A percentile compares a stretch with the other conserved stretches of the same genome.
Evolutionary conservation across 2,113 vertebrate species (phyloP).

Genomic region (Ginglymostoma cirratum): DNA sequence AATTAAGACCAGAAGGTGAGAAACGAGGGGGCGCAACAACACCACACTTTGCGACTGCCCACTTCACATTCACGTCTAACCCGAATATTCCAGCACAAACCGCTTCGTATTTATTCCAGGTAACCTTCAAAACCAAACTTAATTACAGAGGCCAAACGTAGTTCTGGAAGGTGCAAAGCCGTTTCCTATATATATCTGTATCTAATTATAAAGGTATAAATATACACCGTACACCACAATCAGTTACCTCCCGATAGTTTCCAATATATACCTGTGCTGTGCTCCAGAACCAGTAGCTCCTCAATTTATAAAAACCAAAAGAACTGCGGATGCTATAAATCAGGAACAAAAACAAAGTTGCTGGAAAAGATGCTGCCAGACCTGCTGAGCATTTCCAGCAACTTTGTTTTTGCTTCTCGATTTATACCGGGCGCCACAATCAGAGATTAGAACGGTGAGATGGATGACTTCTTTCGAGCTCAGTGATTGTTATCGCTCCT

Average conservation of each 20-base stretch:
- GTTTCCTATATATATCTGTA: not conserved
- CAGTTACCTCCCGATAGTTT: not conserved
- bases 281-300: no score
- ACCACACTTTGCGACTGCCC: not conserved
- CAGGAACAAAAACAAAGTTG: no score
- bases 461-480: not conserved
- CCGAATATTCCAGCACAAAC: not conserved
- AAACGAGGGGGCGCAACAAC: constrained; percentile 33
- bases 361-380: no score
- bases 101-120: not conserved
- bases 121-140: no score
- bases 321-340: no score
- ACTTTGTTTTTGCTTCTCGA: no score
- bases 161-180: not conserved
- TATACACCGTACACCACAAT: no score
- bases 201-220: no score
- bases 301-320: no score
- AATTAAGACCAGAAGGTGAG: not conserved
- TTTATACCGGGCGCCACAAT: not conserved
- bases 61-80: not conserved
- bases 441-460: not conserved
- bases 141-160: not conserved
- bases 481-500: not conserved
- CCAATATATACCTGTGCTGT: not conserved
- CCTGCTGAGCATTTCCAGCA: no score